Conservation (phyloP, 2,797 vertebrate species). For the Clarias platycephalus region DNA sequence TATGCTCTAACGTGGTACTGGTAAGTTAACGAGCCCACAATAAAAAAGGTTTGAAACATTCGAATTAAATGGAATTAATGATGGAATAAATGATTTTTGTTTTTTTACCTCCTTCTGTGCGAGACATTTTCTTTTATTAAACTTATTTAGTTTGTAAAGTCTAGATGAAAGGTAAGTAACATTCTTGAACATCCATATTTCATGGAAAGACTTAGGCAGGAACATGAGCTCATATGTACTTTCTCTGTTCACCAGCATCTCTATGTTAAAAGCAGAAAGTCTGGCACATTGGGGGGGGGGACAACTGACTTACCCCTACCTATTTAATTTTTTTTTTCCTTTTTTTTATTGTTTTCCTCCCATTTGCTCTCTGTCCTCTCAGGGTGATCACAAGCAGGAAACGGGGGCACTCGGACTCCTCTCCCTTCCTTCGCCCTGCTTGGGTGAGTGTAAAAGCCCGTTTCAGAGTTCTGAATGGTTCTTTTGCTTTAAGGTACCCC, state of each 20-base stretch:
- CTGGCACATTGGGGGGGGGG: constrained; percentile 61
- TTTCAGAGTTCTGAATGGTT: constrained; percentile 78
- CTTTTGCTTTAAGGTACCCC: constrained; percentile 91
- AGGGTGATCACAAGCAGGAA: constrained; percentile 68
- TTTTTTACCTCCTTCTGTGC: constrained; percentile 66
- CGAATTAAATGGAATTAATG: constrained; percentile 40
- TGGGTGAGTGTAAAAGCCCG: constrained; percentile 69
- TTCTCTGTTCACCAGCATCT: background rate
- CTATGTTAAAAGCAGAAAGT: constrained; percentile 58
- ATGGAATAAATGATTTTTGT: constrained; percentile 27
- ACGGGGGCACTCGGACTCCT: constrained; percentile 14
- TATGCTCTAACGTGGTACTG: constrained; percentile 76
- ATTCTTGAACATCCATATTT: constrained; percentile 57
- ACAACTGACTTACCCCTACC: constrained; percentile 65
- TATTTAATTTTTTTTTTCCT: constrained; percentile 42
- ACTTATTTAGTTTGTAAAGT: constrained; percentile 63
- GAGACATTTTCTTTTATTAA: constrained; percentile 65
- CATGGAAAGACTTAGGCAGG: background rate
- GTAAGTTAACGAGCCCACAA: constrained; percentile 73
- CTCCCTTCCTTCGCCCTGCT: constrained; percentile 59
- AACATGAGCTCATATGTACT: background rate
- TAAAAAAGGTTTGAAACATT: constrained; percentile 54
- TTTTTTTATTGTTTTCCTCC: constrained; percentile 58
- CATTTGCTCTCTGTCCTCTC: constrained; percentile 50
- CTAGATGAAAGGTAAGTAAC: constrained; percentile 71